These are phyloP conservation scores for Mobula birostris DNA, from an alignment of 2,113 vertebrate species.

Conservation along the genomic window DNA sequence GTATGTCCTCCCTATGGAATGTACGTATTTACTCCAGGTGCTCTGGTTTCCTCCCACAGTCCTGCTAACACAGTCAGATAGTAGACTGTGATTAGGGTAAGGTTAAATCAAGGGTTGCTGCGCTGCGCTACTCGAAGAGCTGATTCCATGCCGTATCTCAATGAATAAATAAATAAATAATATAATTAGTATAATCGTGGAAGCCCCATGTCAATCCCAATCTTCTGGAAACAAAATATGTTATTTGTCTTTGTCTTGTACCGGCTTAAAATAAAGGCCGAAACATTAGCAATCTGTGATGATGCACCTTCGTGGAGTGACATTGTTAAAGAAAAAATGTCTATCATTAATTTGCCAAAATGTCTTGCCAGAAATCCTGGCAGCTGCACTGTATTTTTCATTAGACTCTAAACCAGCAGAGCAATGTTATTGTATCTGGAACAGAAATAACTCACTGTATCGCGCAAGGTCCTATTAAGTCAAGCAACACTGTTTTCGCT, in stretches of 20 bases:
- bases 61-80: no score
- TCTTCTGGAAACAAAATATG: background rate
- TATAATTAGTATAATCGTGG: no score
- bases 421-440: background rate
- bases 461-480: background rate
- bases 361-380: background rate
- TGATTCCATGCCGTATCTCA: no score
- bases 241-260: background rate
- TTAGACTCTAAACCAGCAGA: background rate
- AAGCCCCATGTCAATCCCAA: background rate
- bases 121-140: no score
- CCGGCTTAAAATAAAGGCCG: background rate
- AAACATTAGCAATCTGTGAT: background rate
- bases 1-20: no score
- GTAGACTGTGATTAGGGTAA: no score
- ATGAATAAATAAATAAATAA: no score
- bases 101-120: no score
- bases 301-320: background rate
- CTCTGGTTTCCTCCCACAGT: no score
- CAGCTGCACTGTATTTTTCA: background rate
- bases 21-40: no score
- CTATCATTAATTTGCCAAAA: slow-evolving; percentile 16
- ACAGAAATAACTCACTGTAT: background rate
- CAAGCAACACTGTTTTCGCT: background rate
- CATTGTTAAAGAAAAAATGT: background rate